phyloP scores from a whole-genome alignment of 2,888 invertebrate species.

The Aricia artaxerxes region DNA sequence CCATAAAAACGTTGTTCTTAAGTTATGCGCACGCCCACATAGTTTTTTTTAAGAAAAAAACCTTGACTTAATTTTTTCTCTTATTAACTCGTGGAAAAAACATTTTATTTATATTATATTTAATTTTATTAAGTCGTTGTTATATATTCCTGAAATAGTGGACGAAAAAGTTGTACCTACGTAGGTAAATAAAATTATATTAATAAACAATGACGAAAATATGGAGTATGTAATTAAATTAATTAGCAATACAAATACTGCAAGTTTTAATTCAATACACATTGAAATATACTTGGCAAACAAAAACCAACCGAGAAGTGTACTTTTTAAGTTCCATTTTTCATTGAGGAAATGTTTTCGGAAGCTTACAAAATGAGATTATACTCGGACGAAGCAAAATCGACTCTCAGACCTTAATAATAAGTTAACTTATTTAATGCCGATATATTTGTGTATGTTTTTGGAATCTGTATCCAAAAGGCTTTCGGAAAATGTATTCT shows the following conservation, averaged over 20 bases:
- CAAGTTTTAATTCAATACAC: constrained; percentile 77
- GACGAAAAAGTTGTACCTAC: background rate
- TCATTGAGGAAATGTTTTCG: constrained; percentile 66
- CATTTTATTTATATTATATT: no score
- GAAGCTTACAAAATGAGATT: constrained; percentile 72
- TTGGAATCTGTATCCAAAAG: constrained; percentile 61
- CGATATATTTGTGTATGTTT: constrained; percentile 61
- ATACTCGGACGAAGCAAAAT: constrained; percentile 52
- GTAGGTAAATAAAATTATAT: background rate
- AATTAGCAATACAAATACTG: constrained; percentile 75
- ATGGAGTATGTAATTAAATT: constrained; percentile 75
- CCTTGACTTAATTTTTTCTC: background rate
- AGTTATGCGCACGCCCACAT: background rate
- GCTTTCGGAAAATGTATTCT: constrained; percentile 53
- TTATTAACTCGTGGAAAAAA: background rate
- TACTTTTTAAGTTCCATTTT: constrained; percentile 66
- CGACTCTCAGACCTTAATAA: constrained; percentile 51
- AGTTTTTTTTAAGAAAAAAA: background rate
- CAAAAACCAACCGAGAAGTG: constrained; percentile 64
- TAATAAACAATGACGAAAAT: constrained; percentile 62
- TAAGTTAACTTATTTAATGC: constrained; percentile 59
- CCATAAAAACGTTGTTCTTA: background rate
- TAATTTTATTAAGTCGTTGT: no score
- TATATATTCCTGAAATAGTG: background rate
- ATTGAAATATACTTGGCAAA: constrained; percentile 59